phyloP scores from a whole-genome alignment of 2,113 vertebrate genomes.

The Martes martes region DNA sequence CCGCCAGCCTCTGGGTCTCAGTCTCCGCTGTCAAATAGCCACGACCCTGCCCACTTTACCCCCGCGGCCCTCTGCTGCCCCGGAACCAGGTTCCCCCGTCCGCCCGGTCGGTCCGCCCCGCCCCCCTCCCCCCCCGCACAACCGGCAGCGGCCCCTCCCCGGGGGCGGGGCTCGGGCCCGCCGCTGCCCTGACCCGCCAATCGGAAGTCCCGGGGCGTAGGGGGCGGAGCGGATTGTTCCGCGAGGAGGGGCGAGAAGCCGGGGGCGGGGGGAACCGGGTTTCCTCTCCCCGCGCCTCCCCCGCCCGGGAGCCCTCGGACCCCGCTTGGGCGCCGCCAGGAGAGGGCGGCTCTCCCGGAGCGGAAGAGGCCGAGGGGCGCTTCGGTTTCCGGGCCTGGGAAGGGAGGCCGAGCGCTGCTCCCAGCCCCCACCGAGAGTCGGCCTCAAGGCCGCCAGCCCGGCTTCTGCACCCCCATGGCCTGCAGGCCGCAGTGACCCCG shows the following conservation, averaged over 20 bases:
- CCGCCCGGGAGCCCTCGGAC: fast-evolving
- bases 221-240: fast-evolving
- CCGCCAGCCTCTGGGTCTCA: not conserved
- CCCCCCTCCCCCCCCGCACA: no score
- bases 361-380: not conserved
- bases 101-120: not conserved
- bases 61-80: not conserved
- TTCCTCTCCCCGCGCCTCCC: not conserved
- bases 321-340: not conserved
- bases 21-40: not conserved
- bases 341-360: not conserved
- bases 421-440: no score
- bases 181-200: not conserved
- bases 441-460: no score
- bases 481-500: not conserved
- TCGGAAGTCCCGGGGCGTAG: not conserved
- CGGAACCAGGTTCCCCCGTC: fast-evolving
- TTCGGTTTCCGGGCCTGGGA: not conserved
- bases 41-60: not conserved
- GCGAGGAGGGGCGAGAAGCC: not conserved
- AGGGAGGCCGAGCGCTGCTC: not conserved
- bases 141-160: no score
- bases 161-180: not conserved
- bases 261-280: fast-evolving
- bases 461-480: not conserved